Percentiles rank a stretch among this genome's conserved stretches.
Conservation (phyloP, 1,140 invertebrate genomes). For the Proales similis region DNA sequence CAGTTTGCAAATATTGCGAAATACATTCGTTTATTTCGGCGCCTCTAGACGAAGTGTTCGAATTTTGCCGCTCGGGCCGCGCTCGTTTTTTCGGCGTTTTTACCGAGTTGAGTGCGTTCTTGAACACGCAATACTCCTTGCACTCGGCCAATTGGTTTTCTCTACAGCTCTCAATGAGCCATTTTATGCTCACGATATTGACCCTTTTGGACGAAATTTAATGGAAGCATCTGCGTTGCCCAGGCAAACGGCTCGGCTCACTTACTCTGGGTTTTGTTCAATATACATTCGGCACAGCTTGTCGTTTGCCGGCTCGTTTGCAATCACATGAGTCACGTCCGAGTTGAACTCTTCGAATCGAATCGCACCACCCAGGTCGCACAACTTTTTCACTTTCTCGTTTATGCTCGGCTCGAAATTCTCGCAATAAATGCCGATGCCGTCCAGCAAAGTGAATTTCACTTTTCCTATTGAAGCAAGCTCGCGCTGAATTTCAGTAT, state of each 20-base stretch:
- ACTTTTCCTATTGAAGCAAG: constrained; percentile 35
- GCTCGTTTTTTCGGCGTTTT: constrained; percentile 35
- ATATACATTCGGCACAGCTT: constrained; percentile 26
- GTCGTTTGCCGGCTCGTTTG: constrained; percentile 28
- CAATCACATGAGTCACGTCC: constrained; percentile 36
- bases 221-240: too few relatives aligned
- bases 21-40: constrained; percentile 32
- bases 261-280: constrained; percentile 30
- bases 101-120: constrained; percentile 27
- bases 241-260: neutral
- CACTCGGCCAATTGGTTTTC: constrained; percentile 37
- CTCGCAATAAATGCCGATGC: constrained; percentile 37
- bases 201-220: constrained; percentile 22
- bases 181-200: constrained; percentile 31
- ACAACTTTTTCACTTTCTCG: constrained; percentile 32
- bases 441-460: constrained; percentile 19
- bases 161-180: constrained; percentile 33
- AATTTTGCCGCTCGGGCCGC: constrained; percentile 5
- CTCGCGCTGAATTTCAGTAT: constrained; percentile 17
- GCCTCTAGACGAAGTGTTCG: constrained; percentile 34
- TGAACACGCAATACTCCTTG: constrained; percentile 32
- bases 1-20: constrained; percentile 26
- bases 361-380: constrained; percentile 28
- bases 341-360: constrained; percentile 30
- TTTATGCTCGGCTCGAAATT: constrained; percentile 3